Base-by-base conservation (phyloP, 92 coral and sea anemone species). In the Palythoa heliodiscus region DNA sequence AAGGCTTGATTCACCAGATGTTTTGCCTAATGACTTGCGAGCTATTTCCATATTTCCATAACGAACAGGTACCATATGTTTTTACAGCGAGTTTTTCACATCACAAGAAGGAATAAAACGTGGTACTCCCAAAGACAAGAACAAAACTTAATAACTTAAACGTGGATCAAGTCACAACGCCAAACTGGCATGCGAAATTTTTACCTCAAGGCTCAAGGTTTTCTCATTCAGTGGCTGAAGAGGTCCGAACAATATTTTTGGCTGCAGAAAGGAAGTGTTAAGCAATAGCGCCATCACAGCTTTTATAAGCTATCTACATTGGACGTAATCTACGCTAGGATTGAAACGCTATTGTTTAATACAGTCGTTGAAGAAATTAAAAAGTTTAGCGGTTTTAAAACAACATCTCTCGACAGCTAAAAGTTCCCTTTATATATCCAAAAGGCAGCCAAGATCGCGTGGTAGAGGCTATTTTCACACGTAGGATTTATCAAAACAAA, bases 41-140 rank as follows among this genome's bases (percentile, higher is more conserved):
- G 50, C 90, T 82, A 83, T 78, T 82, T 87, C 83, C 90, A 58
- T 82, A 73, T 86, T 87, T 82, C 86, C 77, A 87, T 77, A 87
- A 77, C 93, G 86, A 82, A 90, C 95, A 86, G 95, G 92, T 92
- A 91, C 93, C 98, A 94, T 94, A 94, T 94, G 98, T 89, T 78
- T 69, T 90, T 82, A 87, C 73, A 91, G 91, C 87, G 77, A 82
- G 78, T 83, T 63, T 92, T 94, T 94, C 98, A 86, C 98, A 94
- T 86, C 87, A 86, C 78, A 63, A 24, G 88, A 75, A 72, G 76
- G 80, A 87, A 88, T 84, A 88, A 93, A 93, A 89, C 89, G 96
- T 91, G 93, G 89, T 88, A 73, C 39, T 43, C 38, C 40, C 15
- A 20, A 47, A 24, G 84, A 14, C 50, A 16, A 80, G 37, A 47